Percentiles rank a stretch among this genome's conserved stretches.
These are phyloP conservation scores for Sterrhoptilus dennistouni DNA, from an alignment of 2,113 vertebrate genomes.

Conservation along the genomic window DNA sequence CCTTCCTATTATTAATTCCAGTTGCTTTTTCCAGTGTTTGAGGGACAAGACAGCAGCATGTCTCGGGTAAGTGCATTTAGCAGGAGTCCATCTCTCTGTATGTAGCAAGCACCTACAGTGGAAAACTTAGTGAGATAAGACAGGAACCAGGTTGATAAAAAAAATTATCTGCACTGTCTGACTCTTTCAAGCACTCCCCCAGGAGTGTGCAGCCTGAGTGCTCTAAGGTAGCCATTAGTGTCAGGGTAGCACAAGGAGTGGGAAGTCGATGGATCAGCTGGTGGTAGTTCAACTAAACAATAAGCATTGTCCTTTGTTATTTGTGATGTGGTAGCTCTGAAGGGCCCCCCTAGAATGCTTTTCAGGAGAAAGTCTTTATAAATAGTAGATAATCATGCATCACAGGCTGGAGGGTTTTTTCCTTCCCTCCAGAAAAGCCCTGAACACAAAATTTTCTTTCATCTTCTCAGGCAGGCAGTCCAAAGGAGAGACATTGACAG, in stretches of 20 bases:
- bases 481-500: not conserved
- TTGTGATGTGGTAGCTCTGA: not conserved
- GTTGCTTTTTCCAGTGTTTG: not conserved
- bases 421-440: not conserved
- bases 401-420: not conserved
- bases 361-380: not conserved
- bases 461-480: not conserved
- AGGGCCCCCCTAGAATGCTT: not conserved
- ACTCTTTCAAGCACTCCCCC: not conserved
- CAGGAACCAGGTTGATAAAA: not conserved
- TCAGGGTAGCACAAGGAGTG: not conserved
- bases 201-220: not conserved
- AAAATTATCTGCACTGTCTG: not conserved
- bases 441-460: not conserved
- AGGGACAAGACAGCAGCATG: not conserved
- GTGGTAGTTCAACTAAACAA: not conserved
- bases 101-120: not conserved
- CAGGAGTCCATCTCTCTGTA: not conserved
- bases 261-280: not conserved
- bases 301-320: not conserved
- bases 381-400: not conserved
- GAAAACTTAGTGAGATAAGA: not conserved
- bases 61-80: not conserved
- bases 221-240: not conserved
- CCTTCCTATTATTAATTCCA: not conserved